phyloP scores from a whole-genome alignment of 2,113 vertebrate genomes.

The Halcyon senegalensis region DNA sequence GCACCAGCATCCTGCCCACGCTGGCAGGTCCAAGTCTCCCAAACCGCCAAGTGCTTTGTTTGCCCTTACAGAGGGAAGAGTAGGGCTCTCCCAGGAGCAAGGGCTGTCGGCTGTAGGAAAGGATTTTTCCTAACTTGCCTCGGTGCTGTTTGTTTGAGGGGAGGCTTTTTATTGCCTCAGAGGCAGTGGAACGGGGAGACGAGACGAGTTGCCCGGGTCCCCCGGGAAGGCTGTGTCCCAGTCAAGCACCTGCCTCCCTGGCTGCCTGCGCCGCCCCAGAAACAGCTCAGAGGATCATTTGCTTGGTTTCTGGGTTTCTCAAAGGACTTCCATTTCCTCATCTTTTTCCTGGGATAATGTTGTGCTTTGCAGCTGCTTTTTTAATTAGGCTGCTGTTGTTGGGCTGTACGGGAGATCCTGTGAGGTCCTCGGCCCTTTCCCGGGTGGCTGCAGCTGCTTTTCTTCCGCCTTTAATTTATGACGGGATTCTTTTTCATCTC shows the following conservation, averaged over 20 bases:
- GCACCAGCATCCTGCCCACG: fast-evolving
- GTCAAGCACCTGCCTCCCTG: fast-evolving
- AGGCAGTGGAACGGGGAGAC: not conserved
- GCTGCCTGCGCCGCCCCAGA: not conserved
- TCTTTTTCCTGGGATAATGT: not conserved
- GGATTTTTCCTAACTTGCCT: not conserved
- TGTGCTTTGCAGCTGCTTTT: not conserved
- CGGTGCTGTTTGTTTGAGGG: not conserved
- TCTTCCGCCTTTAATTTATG: not conserved
- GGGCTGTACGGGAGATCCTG: not conserved
- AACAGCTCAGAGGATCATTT: not conserved
- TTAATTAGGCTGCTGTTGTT: not conserved
- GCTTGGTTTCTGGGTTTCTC: not conserved
- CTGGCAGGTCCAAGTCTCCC: not conserved
- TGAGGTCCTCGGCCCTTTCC: not conserved
- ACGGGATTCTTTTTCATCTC: not conserved
- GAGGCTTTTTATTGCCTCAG: not conserved
- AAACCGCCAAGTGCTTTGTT: not conserved
- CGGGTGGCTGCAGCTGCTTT: not conserved
- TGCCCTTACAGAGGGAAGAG: not conserved
- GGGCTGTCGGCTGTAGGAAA: not conserved
- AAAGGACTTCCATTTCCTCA: not conserved
- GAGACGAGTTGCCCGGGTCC: not conserved
- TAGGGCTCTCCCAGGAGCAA: not conserved
- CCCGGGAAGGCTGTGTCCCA: not conserved